Percentiles rank a stretch among this genome's conserved stretches.
Conservation (phyloP, 2,888 invertebrate species). For the Meteorus colon region DNA sequence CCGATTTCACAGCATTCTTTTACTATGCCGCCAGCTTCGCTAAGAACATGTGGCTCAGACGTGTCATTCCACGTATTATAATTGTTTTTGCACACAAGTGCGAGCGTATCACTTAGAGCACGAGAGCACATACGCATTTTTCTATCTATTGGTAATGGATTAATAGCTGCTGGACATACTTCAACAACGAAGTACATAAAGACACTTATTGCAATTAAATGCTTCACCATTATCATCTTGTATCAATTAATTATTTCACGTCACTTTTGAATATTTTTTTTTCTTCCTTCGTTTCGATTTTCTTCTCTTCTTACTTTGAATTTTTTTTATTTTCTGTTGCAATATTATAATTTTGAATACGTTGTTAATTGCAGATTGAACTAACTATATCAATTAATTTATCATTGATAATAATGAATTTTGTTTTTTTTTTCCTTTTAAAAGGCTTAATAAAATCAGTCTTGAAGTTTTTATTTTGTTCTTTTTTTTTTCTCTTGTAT, state of each 20-base stretch:
- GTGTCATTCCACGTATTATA: conserved; percentile 6
- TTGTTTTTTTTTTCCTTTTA: neutral
- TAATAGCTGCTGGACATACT: neutral
- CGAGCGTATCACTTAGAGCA: conserved; percentile 12
- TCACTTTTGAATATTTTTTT: neutral
- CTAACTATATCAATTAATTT: neutral
- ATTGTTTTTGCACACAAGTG: conserved; percentile 6
- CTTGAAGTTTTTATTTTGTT: neutral
- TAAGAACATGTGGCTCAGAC: neutral
- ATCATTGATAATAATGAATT: neutral
- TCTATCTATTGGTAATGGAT: neutral
- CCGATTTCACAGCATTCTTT: conserved; percentile 23
- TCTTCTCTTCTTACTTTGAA: neutral
- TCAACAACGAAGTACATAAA: neutral
- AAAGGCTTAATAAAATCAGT: neutral
- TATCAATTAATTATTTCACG: neutral
- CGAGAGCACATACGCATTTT: conserved; percentile 23
- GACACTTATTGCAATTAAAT: neutral
- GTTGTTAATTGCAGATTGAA: neutral
- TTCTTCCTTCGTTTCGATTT: neutral
- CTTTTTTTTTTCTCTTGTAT: too few species aligned
- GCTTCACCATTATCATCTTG: neutral
- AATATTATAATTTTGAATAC: neutral
- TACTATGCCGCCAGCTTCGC: conserved; percentile 13
- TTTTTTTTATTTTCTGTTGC: neutral